Evolutionary conservation across 2,888 invertebrate species (phyloP), one percentile per base, ranked within the genome.

Genomic region (Xylota segnis): DNA sequence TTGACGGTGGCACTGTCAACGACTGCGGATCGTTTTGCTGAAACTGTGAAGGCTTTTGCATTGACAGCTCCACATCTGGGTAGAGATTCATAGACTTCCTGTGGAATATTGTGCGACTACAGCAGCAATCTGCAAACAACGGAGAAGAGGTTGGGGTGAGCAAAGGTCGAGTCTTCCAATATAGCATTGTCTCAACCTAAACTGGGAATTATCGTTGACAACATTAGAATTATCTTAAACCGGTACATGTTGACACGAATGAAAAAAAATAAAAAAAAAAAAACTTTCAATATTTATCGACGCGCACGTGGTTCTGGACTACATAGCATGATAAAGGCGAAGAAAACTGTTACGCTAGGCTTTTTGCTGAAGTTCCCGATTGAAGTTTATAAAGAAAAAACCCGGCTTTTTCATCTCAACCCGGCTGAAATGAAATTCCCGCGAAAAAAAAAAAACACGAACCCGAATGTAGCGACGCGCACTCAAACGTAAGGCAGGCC

Each of bases 101-200:
- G 4, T 77, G 72, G 9, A 65, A 63, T 10, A 86, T 27, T 12
- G 76, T 86, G 29, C 75, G 79, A 47, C 76, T 86, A 10, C 76
- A 76, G 59, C 81, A 86, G 45, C 76, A 76, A 76, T 86, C 84
- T 86, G 61, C 10, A 76, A 75, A 58, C 32, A 66, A 18, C 1
- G 1, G 14, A 58, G 9, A 18, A 9, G 29, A 10, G 23, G 29
- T 9, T 16, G 23, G 5, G 7, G 40, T 23, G 40, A 23, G 58
- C 14, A 43, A 4, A 4, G 29, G 16, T 45, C 4, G 16, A 3
- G 40, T 4, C 1, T 14, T 0, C 12, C 5, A n/a, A 23, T 29
- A 29, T 29, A 29, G 16, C 0, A 45, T 59, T 52, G 29, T 12
- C 52, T 43, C 27, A 76, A 86, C 84, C 81, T 86, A 86, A 54